A percentile compares a stretch with the other conserved stretches of the same genome.
Evolutionary conservation across 2,797 vertebrate genomes (phyloP).

Genomic region (Hippocampus kuda): DNA sequence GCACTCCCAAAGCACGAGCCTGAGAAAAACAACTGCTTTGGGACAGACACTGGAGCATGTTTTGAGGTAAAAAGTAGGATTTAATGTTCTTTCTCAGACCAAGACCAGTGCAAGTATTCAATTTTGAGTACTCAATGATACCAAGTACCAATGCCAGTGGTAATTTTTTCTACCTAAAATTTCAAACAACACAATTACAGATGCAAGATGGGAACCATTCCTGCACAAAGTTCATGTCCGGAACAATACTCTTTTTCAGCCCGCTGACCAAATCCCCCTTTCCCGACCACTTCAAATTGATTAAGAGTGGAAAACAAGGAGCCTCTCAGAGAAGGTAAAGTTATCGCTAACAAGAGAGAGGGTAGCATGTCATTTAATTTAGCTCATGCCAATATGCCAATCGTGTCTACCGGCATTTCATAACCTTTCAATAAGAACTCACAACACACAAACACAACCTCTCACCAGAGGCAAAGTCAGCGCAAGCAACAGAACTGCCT

Average conservation of each 20-base stretch:
- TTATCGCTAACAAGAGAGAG: slow-evolving; percentile 28
- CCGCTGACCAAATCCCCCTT: slow-evolving; percentile 16
- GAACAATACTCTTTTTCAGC: slow-evolving; percentile 53
- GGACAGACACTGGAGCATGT: no score
- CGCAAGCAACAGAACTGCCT: slow-evolving; percentile 32
- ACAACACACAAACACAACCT: slow-evolving; percentile 18
- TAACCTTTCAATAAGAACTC: slow-evolving; percentile 5
- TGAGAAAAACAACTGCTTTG: background rate
- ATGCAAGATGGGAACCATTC: slow-evolving; percentile 33
- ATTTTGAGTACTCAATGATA: no score
- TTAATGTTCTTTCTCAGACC: no score
- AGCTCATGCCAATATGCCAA: slow-evolving; percentile 10
- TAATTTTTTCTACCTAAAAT: no score
- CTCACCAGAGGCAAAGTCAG: slow-evolving; percentile 35
- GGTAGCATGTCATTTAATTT: slow-evolving; percentile 35
- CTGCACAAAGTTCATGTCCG: slow-evolving; percentile 37
- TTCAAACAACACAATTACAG: no score
- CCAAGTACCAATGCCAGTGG: no score
- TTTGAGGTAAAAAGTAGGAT: background rate
- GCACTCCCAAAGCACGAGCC: background rate
- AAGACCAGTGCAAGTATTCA: no score
- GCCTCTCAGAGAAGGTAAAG: slow-evolving; percentile 7
- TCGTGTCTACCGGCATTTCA: background rate
- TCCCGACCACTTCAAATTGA: slow-evolving; percentile 40
- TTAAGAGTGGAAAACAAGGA: slow-evolving; percentile 35